These are phyloP conservation scores for Saimiri boliviensis DNA, from an alignment of 2,113 vertebrate genomes.

Conservation along the genomic window DNA sequence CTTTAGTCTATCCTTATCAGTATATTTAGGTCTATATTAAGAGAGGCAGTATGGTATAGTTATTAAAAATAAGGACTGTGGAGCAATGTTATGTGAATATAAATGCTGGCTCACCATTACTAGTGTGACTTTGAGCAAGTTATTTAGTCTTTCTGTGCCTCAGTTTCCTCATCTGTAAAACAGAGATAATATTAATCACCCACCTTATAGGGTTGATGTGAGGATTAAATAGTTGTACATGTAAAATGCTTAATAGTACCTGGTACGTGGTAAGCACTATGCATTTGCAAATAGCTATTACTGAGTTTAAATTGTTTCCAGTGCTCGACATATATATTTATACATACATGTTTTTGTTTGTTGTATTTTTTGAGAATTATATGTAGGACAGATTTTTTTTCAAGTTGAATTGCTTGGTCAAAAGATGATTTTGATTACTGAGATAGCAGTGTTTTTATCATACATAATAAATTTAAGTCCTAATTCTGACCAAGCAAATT, in stretches of 20 bases:
- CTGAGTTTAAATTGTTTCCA: constrained; percentile 4
- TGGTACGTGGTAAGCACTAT: neutral
- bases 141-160: neutral
- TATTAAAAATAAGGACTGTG: neutral
- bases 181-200: neutral
- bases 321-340: neutral
- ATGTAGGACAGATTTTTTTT: neutral
- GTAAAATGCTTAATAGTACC: neutral
- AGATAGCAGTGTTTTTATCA: constrained; percentile 1
- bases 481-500: neutral
- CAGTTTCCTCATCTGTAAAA: neutral
- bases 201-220: neutral
- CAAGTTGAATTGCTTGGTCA: constrained; percentile 7
- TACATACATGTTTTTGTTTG: neutral
- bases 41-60: neutral
- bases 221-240: neutral
- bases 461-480: neutral
- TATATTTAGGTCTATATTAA: neutral
- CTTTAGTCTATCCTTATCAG: neutral
- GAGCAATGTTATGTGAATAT: neutral
- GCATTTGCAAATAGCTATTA: neutral
- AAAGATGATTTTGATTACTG: constrained; percentile 42
- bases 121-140: neutral
- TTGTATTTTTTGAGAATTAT: neutral
- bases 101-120: neutral